phyloP scores from a whole-genome alignment of 2,888 invertebrate genomes.

The Cheilosia vulpina region DNA sequence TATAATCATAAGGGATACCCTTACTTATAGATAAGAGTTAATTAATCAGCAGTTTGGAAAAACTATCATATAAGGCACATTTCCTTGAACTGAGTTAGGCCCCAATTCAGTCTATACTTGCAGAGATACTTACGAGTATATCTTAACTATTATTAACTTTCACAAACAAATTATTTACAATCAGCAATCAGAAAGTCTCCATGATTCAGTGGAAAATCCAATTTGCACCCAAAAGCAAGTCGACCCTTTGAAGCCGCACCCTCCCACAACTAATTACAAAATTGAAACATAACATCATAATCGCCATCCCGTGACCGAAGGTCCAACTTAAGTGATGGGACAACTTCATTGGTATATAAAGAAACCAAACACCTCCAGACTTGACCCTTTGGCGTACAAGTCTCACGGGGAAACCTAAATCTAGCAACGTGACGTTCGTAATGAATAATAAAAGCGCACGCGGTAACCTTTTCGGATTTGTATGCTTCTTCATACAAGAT shows the following conservation, averaged over 20 bases:
- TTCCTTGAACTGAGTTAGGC: no score
- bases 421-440: conserved; percentile 59
- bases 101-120: no score
- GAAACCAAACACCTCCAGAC: conserved; percentile 33
- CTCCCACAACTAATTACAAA: conserved; percentile 1
- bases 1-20: no score
- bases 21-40: no score
- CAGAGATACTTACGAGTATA: no score
- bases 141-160: not conserved
- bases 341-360: conserved; percentile 18
- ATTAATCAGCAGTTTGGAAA: no score
- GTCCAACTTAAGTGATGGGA: conserved; percentile 9
- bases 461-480: conserved; percentile 61
- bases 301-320: not conserved
- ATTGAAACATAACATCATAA: not conserved
- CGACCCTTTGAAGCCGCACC: not conserved
- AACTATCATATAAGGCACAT: no score
- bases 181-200: not conserved
- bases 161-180: not conserved
- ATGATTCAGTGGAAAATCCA: not conserved
- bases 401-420: conserved; percentile 34
- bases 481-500: conserved; percentile 60
- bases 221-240: not conserved
- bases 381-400: conserved; percentile 47
- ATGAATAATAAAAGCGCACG: conserved; percentile 58